phyloP scores from a whole-genome alignment of 2,797 vertebrate genomes.

The Gambusia yucatana region DNA sequence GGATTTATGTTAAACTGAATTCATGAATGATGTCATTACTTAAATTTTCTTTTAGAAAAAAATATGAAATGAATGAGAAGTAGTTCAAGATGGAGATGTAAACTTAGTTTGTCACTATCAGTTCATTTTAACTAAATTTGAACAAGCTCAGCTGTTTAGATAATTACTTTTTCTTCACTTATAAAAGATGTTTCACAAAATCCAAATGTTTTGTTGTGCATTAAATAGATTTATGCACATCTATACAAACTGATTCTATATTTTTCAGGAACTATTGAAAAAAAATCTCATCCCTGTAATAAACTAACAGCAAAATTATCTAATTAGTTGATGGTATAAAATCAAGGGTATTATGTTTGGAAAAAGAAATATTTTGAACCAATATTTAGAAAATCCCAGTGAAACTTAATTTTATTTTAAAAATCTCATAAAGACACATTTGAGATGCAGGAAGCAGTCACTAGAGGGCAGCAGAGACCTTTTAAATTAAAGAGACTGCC shows the following conservation, averaged over 20 bases:
- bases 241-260: not conserved
- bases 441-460: constrained; percentile 7
- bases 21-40: not conserved
- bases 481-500: not conserved
- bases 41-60: not conserved
- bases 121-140: not conserved
- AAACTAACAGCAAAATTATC: not conserved
- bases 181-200: not conserved
- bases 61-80: not conserved
- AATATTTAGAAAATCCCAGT: not conserved
- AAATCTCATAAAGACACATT: not conserved
- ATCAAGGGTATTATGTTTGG: not conserved
- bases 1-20: not conserved
- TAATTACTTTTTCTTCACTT: not conserved
- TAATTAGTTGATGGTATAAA: not conserved
- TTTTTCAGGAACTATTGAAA: not conserved
- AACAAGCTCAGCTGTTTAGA: not conserved
- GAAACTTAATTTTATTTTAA: no score
- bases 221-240: not conserved
- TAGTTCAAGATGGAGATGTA: not conserved
- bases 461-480: constrained; percentile 71
- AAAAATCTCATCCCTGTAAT: not conserved
- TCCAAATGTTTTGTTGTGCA: not conserved
- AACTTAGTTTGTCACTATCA: not conserved
- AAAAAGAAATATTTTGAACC: not conserved